Evolutionary conservation across 2,888 invertebrate species (phyloP).

Genomic region (Drosophila austrosaltans): DNA sequence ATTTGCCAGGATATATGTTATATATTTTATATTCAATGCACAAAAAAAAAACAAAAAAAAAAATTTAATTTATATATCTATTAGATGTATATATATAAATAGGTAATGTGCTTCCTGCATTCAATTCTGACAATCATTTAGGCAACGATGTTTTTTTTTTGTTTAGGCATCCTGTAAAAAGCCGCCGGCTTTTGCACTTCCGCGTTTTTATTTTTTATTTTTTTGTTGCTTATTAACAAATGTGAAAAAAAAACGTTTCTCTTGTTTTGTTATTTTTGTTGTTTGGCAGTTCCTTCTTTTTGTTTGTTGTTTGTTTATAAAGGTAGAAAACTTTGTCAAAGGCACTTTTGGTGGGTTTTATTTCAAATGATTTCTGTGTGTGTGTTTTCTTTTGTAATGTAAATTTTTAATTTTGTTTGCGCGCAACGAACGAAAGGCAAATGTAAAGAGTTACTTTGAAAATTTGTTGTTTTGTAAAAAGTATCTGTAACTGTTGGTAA

Average conservation of each 20-base stretch:
- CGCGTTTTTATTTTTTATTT: constrained; percentile 33
- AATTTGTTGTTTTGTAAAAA: not conserved
- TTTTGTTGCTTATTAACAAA: constrained; percentile 8
- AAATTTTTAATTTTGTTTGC: not conserved
- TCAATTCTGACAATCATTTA: constrained; percentile 2
- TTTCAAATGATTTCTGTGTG: not conserved
- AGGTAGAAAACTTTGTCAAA: constrained; percentile 5
- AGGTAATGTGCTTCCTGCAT: constrained; percentile 5
- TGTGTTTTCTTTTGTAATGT: not conserved
- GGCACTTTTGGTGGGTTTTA: constrained; percentile 7
- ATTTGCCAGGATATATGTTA: constrained; percentile 70
- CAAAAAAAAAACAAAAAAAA: constrained; percentile 3
- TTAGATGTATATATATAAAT: not conserved
- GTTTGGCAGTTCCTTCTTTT: not conserved
- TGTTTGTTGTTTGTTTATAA: constrained; percentile 8
- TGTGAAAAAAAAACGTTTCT: not conserved
- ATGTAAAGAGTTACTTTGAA: constrained; percentile 3
- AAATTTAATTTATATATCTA: not conserved
- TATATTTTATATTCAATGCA: constrained; percentile 58
- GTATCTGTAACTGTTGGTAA: not conserved
- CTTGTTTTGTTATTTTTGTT: constrained; percentile 16
- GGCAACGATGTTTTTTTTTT: not conserved
- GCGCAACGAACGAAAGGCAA: constrained; percentile 10
- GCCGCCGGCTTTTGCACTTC: constrained; percentile 75
- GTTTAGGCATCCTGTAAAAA: constrained; percentile 25